Percentiles rank a stretch among this genome's conserved stretches.
These are phyloP conservation scores for Leiothrix lutea DNA, from an alignment of 2,113 vertebrate species.

Conservation along the genomic window DNA sequence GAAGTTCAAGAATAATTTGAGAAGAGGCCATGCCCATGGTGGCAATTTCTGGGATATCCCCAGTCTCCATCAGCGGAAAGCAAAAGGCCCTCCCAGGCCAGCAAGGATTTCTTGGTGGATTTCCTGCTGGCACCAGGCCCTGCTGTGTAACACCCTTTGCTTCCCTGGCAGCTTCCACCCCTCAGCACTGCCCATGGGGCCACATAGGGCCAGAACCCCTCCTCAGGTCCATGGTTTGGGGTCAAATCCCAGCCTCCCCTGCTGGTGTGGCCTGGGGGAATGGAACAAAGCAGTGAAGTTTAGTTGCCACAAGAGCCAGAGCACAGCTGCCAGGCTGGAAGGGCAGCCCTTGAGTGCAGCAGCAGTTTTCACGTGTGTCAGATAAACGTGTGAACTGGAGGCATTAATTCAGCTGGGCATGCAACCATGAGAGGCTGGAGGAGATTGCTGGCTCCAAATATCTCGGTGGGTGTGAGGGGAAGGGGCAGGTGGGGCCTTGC, in stretches of 20 bases:
- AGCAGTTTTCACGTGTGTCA: background rate
- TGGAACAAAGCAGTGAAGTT: background rate
- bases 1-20: background rate
- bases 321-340: background rate
- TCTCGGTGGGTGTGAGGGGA: background rate
- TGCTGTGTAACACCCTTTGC: background rate
- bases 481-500: background rate
- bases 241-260: background rate
- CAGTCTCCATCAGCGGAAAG: background rate
- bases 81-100: background rate
- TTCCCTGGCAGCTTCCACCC: background rate
- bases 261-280: background rate
- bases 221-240: background rate
- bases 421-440: background rate
- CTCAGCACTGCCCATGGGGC: accelerated
- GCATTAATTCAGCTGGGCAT: background rate
- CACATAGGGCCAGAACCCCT: too few relatives aligned
- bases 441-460: background rate
- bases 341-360: background rate
- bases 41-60: background rate
- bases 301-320: background rate
- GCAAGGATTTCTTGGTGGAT: background rate
- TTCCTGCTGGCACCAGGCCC: background rate
- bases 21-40: background rate
- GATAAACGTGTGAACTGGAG: background rate